These are phyloP conservation scores for Euwallacea fornicatus DNA, from an alignment of 1,140 invertebrate species.

Conservation along the genomic window DNA sequence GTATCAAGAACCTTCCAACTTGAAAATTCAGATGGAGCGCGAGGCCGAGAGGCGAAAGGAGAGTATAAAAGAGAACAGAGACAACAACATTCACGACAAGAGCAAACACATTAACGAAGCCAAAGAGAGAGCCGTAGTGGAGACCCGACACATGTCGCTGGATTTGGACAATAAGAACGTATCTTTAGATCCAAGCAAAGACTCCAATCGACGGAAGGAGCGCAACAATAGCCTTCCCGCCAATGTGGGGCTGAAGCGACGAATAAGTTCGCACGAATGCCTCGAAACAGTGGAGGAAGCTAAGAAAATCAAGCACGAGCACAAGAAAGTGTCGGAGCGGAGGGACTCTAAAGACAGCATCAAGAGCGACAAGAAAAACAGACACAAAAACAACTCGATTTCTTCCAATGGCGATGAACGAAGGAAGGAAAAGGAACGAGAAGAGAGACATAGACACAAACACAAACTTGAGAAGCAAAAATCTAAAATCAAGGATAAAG, in stretches of 20 bases:
- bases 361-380: conserved; percentile 47
- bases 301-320: conserved; percentile 69
- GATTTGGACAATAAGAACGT: conserved; percentile 45
- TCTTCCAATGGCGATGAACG: conserved; percentile 43
- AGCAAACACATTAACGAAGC: conserved; percentile 46
- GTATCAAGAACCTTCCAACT: conserved; percentile 39
- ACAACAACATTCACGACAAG: conserved; percentile 51
- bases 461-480: conserved; percentile 50
- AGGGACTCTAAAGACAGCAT: conserved; percentile 73
- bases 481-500: conserved; percentile 52
- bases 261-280: conserved; percentile 76
- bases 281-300: conserved; percentile 63
- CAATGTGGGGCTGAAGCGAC: conserved; percentile 66
- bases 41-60: conserved; percentile 49
- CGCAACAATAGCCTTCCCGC: conserved; percentile 66
- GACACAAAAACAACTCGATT: conserved; percentile 49
- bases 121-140: conserved; percentile 41
- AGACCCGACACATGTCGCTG: conserved; percentile 49
- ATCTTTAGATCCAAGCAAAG: conserved; percentile 34
- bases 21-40: conserved; percentile 42
- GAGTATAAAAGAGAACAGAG: conserved; percentile 53
- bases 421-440: conserved; percentile 47
- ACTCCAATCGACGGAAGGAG: conserved; percentile 57
- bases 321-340: conserved; percentile 60
- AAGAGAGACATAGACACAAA: conserved; percentile 50